Evolutionary conservation across 2,888 invertebrate species (phyloP).

Genomic region (Odiellus spinosus): DNA sequence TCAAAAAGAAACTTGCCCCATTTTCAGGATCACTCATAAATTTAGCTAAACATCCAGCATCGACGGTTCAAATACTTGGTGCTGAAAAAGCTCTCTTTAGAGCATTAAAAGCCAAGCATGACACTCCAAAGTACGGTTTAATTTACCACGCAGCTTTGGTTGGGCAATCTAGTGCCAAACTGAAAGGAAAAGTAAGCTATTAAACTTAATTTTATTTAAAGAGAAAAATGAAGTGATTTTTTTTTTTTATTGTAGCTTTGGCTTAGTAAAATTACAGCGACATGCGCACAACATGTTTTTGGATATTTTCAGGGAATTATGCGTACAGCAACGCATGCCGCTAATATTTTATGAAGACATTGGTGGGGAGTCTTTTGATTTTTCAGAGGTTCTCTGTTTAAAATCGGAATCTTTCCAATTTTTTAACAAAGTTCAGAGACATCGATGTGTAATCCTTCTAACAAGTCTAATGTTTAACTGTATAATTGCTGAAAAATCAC

Average conservation of each 20-base stretch:
- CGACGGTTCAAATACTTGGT: slow-evolving; percentile 92
- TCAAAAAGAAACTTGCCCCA: too few species aligned
- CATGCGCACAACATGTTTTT: too few species aligned
- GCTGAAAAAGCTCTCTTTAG: slow-evolving; percentile 96
- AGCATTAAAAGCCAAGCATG: slow-evolving; percentile 89
- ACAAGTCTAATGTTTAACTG: too few species aligned
- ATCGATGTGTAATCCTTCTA: neutral
- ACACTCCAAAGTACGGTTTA: slow-evolving; percentile 96
- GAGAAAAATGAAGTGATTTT: neutral
- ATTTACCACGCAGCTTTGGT: slow-evolving; percentile 92
- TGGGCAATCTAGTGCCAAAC: slow-evolving; percentile 70
- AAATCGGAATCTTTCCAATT: neutral
- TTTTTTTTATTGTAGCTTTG: neutral
- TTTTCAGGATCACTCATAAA: slow-evolving; percentile 61
- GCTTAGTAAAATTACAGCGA: too few species aligned
- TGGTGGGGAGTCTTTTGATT: neutral
- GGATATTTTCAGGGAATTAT: too few species aligned
- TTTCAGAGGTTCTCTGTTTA: neutral
- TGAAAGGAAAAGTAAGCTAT: slow-evolving; percentile 53
- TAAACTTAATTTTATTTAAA: neutral
- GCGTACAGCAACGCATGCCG: too few species aligned
- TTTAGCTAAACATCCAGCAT: slow-evolving; percentile 93
- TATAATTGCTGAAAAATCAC: too few species aligned
- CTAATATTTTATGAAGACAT: too few species aligned
- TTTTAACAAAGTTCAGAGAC: neutral